Conservation (phyloP, 2,113 vertebrate species). For the Noturus placidus region DNA sequence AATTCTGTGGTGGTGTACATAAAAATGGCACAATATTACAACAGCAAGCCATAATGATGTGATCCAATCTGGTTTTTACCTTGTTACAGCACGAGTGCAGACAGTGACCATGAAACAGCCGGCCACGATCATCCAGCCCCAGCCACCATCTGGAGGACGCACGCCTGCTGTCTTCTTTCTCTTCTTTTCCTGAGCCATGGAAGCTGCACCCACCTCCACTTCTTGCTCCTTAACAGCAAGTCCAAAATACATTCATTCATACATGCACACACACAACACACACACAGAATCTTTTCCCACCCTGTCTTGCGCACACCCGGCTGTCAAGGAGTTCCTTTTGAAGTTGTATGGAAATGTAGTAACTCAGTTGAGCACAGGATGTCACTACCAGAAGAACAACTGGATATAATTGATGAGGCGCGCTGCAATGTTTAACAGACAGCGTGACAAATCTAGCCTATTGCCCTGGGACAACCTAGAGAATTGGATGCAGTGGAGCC, state of each 20-base stretch:
- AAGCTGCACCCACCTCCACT: constrained; percentile 29
- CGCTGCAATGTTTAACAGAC: constrained; percentile 48
- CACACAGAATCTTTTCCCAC: constrained; percentile 20
- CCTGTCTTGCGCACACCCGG: constrained; percentile 14
- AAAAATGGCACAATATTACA: background rate
- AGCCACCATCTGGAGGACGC: constrained; percentile 81
- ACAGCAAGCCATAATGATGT: background rate
- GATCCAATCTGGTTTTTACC: constrained; percentile 63
- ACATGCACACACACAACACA: constrained; percentile 8
- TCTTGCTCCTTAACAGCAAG: constrained; percentile 29
- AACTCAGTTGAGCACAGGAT: constrained; percentile 30
- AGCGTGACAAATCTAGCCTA: background rate
- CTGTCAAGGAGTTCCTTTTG: constrained; percentile 24
- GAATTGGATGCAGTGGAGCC: background rate
- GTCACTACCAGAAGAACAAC: constrained; percentile 18
- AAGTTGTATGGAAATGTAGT: constrained; percentile 28
- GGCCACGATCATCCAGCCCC: constrained; percentile 89
- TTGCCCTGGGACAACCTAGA: background rate
- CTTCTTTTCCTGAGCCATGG: constrained; percentile 67
- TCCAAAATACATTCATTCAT: constrained; percentile 29
- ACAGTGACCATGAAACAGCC: constrained; percentile 89
- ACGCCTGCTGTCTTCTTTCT: constrained; percentile 49
- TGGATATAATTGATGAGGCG: constrained; percentile 35
- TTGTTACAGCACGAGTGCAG: constrained; percentile 86
- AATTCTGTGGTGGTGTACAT: background rate